A percentile compares a stretch with the other conserved stretches of the same genome.
These are phyloP conservation scores for Galleria mellonella DNA, from an alignment of 1,140 invertebrate genomes.

Conservation along the genomic window DNA sequence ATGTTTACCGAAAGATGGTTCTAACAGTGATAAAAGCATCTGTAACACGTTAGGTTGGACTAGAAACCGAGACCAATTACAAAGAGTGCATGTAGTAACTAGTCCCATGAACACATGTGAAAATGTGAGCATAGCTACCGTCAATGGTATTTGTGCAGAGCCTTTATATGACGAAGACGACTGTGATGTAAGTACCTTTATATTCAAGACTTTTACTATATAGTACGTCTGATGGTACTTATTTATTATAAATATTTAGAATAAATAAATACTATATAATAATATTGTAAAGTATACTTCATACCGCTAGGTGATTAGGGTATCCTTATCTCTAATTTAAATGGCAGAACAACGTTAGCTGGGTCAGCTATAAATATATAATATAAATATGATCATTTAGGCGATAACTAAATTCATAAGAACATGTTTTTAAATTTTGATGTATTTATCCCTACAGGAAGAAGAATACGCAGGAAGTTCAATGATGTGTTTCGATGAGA, in stretches of 20 bases:
- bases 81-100: constrained; percentile 83
- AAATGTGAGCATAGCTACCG: constrained; percentile 87
- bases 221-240: too few relatives aligned
- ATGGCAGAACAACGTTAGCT: too few relatives aligned
- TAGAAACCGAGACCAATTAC: constrained; percentile 84
- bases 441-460: constrained; percentile 78
- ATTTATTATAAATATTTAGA: too few relatives aligned
- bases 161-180: constrained; percentile 85
- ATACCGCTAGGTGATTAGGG: too few relatives aligned
- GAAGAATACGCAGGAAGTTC: constrained; percentile 91
- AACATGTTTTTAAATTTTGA: constrained; percentile 3
- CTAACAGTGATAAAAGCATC: constrained; percentile 58
- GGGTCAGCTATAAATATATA: too few relatives aligned
- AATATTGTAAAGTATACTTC: too few relatives aligned
- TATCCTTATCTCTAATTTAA: too few relatives aligned
- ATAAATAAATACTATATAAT: too few relatives aligned
- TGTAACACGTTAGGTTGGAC: constrained; percentile 91
- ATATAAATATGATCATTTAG: too few relatives aligned
- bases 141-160: constrained; percentile 89
- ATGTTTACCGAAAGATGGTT: constrained; percentile 79
- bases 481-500: constrained; percentile 82
- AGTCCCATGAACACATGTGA: constrained; percentile 86
- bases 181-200: constrained; percentile 82
- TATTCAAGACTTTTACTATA: neutral
- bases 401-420: too few relatives aligned